These are phyloP conservation scores for Agrilus mali DNA, from an alignment of 2,888 invertebrate genomes.

Conservation along the genomic window DNA sequence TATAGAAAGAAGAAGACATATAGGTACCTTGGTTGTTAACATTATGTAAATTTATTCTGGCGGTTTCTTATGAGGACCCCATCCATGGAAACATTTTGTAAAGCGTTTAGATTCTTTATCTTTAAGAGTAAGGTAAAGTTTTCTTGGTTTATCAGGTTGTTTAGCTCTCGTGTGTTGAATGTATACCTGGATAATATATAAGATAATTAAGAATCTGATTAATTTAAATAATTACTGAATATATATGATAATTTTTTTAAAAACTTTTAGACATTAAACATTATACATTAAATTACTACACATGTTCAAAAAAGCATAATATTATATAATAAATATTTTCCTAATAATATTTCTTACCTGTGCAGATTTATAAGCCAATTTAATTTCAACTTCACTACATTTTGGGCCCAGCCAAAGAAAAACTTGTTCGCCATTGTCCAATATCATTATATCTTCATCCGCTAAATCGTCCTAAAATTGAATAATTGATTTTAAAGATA, in stretches of 20 bases:
- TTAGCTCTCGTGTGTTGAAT: slow-evolving; percentile 94
- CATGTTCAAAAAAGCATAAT: no score
- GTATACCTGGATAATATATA: slow-evolving; percentile 59
- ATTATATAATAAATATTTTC: no score
- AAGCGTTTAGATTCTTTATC: slow-evolving; percentile 92
- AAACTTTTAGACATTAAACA: no score
- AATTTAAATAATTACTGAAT: neutral
- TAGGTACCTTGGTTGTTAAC: neutral
- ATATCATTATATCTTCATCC: slow-evolving; percentile 98
- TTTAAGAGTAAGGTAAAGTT: slow-evolving; percentile 88
- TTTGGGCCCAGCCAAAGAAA: slow-evolving; percentile 95
- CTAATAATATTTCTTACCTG: slow-evolving; percentile 49
- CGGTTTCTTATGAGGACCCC: slow-evolving; percentile 80
- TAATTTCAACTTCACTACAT: slow-evolving; percentile 97
- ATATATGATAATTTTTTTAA: neutral
- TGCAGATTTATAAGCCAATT: slow-evolving; percentile 95
- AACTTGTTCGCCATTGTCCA: slow-evolving; percentile 96
- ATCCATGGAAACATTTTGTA: slow-evolving; percentile 97
- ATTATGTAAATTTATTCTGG: slow-evolving; percentile 49
- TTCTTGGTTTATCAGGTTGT: slow-evolving; percentile 81
- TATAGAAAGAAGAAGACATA: no score
- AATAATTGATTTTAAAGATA: neutral
- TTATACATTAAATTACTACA: neutral
- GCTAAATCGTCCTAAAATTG: slow-evolving; percentile 81
- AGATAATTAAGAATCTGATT: neutral